Evolutionary conservation across 2,888 invertebrate genomes (phyloP).

Genomic region (Euclidia mi): DNA sequence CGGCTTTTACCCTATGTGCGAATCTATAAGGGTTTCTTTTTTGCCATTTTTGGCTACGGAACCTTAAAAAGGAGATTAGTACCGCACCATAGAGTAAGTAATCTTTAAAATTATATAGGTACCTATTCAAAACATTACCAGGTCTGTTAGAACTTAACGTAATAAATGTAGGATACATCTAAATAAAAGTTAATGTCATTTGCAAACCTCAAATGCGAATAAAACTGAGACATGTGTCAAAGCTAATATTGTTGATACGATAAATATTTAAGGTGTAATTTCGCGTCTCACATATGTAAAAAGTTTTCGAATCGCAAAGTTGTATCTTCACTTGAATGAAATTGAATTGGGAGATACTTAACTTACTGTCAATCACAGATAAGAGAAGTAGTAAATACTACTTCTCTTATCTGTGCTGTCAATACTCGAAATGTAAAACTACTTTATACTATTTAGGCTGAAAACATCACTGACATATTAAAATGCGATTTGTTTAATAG

Average conservation of each 20-base stretch:
- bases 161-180: constrained; percentile 3
- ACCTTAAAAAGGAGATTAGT: too few species aligned
- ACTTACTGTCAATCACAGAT: too few species aligned
- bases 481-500: too few species aligned
- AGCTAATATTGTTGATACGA: constrained; percentile 7
- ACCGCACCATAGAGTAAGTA: too few species aligned
- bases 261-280: constrained; percentile 29
- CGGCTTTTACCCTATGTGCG: too few species aligned
- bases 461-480: neutral
- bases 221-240: constrained; percentile 8
- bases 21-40: too few species aligned
- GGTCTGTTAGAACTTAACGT: neutral
- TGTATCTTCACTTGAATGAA: neutral
- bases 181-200: constrained; percentile 7
- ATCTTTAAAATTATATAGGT: too few species aligned
- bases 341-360: constrained; percentile 1
- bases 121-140: too few species aligned
- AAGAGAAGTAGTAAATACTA: too few species aligned
- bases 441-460: constrained; percentile 1
- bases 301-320: constrained; percentile 1
- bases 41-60: too few species aligned
- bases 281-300: constrained; percentile 15
- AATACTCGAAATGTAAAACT: neutral
- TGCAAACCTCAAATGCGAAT: constrained; percentile 1
- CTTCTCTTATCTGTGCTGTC: too few species aligned